These are phyloP conservation scores for Cerceris rybyensis DNA, from an alignment of 2,888 invertebrate genomes.

Conservation along the genomic window DNA sequence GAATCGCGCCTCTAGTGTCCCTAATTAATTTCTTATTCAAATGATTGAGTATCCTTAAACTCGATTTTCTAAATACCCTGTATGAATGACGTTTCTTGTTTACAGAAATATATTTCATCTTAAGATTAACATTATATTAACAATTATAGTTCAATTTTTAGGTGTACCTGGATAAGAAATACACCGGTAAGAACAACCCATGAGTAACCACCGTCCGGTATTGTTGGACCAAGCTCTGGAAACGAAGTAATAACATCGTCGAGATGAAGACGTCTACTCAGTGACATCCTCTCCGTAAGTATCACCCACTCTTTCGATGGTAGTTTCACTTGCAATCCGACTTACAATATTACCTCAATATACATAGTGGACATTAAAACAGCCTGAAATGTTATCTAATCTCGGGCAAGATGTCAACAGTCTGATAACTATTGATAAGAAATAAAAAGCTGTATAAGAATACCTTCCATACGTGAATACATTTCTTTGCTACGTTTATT, in stretches of 20 bases:
- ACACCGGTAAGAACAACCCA: slow-evolving; percentile 86
- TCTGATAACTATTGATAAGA: slow-evolving; percentile 68
- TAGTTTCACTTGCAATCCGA: slow-evolving; percentile 8
- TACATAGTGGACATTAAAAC: slow-evolving; percentile 14
- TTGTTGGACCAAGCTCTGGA: slow-evolving; percentile 86
- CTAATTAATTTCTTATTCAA: background rate
- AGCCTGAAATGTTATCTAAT: slow-evolving; percentile 69
- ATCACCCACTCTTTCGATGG: background rate
- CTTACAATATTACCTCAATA: slow-evolving; percentile 2
- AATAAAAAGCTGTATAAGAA: slow-evolving; percentile 17
- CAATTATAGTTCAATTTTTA: background rate
- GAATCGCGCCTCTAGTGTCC: background rate
- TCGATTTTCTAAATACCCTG: slow-evolving; percentile 45
- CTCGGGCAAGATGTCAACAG: slow-evolving; percentile 65
- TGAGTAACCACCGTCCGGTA: slow-evolving; percentile 87
- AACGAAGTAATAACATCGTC: slow-evolving; percentile 86
- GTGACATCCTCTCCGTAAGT: slow-evolving; percentile 62
- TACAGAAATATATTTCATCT: background rate
- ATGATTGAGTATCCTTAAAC: background rate
- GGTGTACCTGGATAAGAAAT: slow-evolving; percentile 84
- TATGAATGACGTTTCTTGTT: slow-evolving; percentile 16
- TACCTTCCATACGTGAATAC: background rate
- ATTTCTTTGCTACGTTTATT: background rate
- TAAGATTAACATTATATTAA: background rate
- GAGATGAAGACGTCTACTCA: slow-evolving; percentile 75